Conservation (phyloP, 2,113 vertebrate genomes). For the Muntiacus reevesi region DNA sequence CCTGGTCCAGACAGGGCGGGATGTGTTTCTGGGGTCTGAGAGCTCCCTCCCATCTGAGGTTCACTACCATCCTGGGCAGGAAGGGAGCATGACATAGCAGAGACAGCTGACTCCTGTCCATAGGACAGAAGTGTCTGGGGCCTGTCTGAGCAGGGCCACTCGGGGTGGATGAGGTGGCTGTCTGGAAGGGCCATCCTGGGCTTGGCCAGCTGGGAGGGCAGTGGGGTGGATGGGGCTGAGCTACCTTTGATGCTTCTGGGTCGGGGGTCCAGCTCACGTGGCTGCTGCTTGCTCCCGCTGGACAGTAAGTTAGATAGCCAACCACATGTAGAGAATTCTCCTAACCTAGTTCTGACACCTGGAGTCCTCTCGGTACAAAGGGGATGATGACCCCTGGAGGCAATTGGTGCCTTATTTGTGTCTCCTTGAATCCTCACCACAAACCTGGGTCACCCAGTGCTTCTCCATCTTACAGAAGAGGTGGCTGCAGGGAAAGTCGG, state of each 20-base stretch:
- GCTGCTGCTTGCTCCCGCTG: fast-evolving
- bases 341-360: not conserved
- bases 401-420: fast-evolving
- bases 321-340: not conserved
- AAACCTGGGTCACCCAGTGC: not conserved
- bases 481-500: not conserved
- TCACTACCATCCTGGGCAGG: not conserved
- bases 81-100: not conserved
- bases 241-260: not conserved
- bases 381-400: not conserved
- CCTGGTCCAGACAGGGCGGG: not conserved
- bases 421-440: not conserved
- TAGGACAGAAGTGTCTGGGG: not conserved
- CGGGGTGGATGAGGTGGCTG: fast-evolving
- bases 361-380: not conserved
- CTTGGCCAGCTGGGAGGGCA: not conserved
- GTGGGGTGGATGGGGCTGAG: fast-evolving
- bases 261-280: fast-evolving
- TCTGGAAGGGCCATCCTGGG: not conserved
- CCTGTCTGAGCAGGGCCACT: not conserved
- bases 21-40: not conserved
- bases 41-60: not conserved
- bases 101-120: not conserved
- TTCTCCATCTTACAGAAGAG: not conserved
- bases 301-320: not conserved